Conservation (phyloP, 2,888 invertebrate species). For the Neelides folsomi region DNA sequence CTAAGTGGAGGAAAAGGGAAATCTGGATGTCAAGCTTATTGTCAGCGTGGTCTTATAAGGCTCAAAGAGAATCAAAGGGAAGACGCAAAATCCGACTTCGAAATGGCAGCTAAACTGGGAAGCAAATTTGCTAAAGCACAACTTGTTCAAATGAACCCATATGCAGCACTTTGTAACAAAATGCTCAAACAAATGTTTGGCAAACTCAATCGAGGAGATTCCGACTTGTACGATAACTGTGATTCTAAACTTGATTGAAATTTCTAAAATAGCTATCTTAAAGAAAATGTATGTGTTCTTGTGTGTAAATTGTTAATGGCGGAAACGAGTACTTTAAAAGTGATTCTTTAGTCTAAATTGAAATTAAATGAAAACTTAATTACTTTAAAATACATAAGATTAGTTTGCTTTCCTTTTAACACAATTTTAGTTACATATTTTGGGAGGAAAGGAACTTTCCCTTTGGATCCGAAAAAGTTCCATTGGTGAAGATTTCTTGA, state of each 20-base stretch:
- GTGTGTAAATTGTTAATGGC: no score
- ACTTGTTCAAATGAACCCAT: constrained; percentile 79
- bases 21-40: constrained; percentile 61
- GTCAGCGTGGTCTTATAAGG: constrained; percentile 68
- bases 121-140: constrained; percentile 74
- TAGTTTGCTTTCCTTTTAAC: no score
- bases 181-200: constrained; percentile 72
- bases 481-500: constrained; percentile 45
- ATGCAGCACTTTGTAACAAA: constrained; percentile 88
- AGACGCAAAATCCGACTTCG: constrained; percentile 60
- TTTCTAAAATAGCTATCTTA: no score
- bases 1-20: constrained; percentile 48
- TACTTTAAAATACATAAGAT: no score
- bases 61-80: constrained; percentile 54
- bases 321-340: no score
- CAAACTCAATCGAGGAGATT: constrained; percentile 29
- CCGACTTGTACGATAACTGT: no score
- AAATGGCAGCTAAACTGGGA: constrained; percentile 64
- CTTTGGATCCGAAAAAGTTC: constrained; percentile 38
- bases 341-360: no score
- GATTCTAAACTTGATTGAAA: no score
- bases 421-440: no score
- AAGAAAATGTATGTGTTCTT: no score
- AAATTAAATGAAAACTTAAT: no score
- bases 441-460: constrained; percentile 42